phyloP scores from a whole-genome alignment of 2,113 vertebrate genomes.

The Amblyopsis rosae region DNA sequence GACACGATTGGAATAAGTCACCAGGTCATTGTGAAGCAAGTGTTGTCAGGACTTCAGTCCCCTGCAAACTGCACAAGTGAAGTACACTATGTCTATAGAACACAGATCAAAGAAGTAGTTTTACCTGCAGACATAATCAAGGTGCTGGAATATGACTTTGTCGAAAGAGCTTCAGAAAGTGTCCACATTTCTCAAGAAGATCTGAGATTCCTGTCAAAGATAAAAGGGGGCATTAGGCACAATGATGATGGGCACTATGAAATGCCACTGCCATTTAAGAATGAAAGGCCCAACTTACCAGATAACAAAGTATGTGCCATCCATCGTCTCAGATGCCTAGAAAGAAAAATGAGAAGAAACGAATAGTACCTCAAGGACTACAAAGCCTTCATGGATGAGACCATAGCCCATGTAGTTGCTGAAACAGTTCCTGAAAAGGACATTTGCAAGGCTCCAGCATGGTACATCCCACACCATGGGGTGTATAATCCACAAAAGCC shows the following conservation, averaged over 20 bases:
- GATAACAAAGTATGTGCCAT: slow-evolving; percentile 21
- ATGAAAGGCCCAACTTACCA: slow-evolving; percentile 12
- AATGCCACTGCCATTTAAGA: no score
- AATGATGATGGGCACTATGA: no score
- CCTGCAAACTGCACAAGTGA: slow-evolving; percentile 5
- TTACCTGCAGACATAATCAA: slow-evolving; percentile 16
- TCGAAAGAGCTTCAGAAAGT: no score
- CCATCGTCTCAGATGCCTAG: slow-evolving; percentile 18
- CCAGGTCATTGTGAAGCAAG: slow-evolving; percentile 15
- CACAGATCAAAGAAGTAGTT: slow-evolving; percentile 18
- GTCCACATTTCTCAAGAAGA: no score
- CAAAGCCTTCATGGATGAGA: slow-evolving; percentile 24
- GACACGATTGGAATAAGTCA: slow-evolving; percentile 28
- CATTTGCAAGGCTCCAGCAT: background rate
- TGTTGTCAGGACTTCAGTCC: slow-evolving; percentile 15
- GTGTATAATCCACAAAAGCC: slow-evolving; percentile 1
- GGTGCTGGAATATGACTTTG: slow-evolving; percentile 28
- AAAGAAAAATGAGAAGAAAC: slow-evolving; percentile 4
- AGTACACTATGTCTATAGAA: slow-evolving; percentile 22
- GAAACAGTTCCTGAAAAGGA: slow-evolving; percentile 15
- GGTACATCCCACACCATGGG: slow-evolving; percentile 2
- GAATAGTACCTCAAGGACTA: slow-evolving; percentile 27
- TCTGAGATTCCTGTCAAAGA: no score
- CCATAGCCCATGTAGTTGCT: slow-evolving; percentile 11
- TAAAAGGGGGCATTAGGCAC: no score